phyloP scores from a whole-genome alignment of 2,113 vertebrate species.

The Sylvietta virens region DNA sequence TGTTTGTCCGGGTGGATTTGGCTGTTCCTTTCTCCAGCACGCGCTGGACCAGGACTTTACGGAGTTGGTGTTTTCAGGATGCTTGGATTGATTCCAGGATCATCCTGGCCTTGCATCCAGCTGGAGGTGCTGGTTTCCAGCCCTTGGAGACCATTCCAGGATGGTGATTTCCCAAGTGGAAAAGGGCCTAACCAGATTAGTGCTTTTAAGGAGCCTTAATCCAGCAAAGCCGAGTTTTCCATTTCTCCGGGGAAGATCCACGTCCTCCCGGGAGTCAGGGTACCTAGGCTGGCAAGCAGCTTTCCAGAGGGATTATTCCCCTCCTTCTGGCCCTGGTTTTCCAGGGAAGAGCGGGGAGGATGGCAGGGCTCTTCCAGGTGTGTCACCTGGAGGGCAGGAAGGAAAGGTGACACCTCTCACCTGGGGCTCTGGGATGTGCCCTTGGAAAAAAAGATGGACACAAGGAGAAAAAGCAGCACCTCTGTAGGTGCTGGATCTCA shows the following conservation, averaged over 20 bases:
- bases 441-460: not conserved
- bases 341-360: rapidly evolving
- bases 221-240: constrained; percentile 13
- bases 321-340: not conserved
- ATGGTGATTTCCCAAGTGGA: not conserved
- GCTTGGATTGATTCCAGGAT: not conserved
- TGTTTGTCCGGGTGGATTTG: not conserved
- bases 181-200: not conserved
- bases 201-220: not conserved
- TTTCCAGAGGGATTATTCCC: not conserved
- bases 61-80: not conserved
- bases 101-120: rapidly evolving
- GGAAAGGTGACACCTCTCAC: not conserved
- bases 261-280: not conserved
- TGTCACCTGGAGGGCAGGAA: not conserved
- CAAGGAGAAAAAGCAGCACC: not conserved
- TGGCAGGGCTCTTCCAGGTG: not conserved
- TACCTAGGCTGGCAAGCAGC: not conserved
- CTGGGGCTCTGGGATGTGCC: not conserved
- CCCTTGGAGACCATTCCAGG: not conserved
- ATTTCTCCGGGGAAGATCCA: not conserved
- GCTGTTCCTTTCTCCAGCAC: not conserved
- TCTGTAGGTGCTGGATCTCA: not conserved
- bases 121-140: not conserved
- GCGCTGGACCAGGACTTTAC: rapidly evolving